phyloP scores from a whole-genome alignment of 2,888 invertebrate species.

The Parascotia fuliginaria region DNA sequence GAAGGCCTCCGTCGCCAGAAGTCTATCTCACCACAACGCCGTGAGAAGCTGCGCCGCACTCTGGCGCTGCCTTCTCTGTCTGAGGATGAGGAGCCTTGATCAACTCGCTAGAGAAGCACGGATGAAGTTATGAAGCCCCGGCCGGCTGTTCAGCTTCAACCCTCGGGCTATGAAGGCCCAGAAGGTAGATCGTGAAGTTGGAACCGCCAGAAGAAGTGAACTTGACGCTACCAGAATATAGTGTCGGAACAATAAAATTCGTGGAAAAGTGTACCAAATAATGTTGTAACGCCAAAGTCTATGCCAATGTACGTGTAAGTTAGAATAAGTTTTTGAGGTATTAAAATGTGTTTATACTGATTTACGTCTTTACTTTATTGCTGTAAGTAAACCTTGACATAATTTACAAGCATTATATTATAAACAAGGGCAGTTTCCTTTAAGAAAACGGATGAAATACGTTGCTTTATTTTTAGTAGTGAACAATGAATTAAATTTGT shows the following conservation, averaged over 20 bases:
- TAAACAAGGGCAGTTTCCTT: slow-evolving; percentile 35
- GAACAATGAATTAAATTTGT: neutral
- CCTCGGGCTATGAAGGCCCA: slow-evolving; percentile 40
- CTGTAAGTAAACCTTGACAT: slow-evolving; percentile 46
- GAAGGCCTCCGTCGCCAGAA: slow-evolving; percentile 75
- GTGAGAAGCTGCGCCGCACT: slow-evolving; percentile 70
- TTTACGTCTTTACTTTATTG: slow-evolving; percentile 41
- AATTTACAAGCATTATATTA: slow-evolving; percentile 27
- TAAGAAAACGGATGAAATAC: slow-evolving; percentile 2
- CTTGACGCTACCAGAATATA: slow-evolving; percentile 24
- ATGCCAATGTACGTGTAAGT: slow-evolving; percentile 54
- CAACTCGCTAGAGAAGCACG: slow-evolving; percentile 40
- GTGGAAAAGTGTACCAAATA: slow-evolving; percentile 65
- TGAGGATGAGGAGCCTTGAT: slow-evolving; percentile 82
- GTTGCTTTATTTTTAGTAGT: neutral
- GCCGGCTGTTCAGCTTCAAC: slow-evolving; percentile 54
- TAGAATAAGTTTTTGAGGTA: slow-evolving; percentile 48
- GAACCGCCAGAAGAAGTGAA: slow-evolving; percentile 46
- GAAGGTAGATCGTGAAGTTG: slow-evolving; percentile 48
- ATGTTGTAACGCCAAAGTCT: slow-evolving; percentile 52
- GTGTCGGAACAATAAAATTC: slow-evolving; percentile 52
- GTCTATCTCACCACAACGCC: slow-evolving; percentile 73
- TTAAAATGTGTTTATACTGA: slow-evolving; percentile 42
- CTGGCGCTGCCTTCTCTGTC: slow-evolving; percentile 77
- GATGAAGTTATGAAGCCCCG: slow-evolving; percentile 70